Conservation (phyloP, 2,113 vertebrate species). For the Excalfactoria chinensis region DNA sequence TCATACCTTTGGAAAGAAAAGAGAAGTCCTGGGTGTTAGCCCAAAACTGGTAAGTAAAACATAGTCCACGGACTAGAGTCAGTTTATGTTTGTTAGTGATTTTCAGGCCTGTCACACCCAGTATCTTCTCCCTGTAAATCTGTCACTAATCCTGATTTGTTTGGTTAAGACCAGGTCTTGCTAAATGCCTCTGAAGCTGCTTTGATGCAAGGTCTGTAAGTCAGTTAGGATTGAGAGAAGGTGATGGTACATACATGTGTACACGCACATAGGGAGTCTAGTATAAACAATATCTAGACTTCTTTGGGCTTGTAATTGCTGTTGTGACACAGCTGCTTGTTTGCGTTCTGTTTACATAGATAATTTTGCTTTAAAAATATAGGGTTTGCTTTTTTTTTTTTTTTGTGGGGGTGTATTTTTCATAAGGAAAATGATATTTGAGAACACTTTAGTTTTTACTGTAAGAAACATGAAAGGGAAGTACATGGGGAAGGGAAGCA, state of each 20-base stretch:
- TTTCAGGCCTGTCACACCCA: constrained; percentile 43
- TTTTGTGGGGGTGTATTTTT: neutral
- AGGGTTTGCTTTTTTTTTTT: neutral
- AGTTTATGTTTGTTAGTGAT: constrained; percentile 45
- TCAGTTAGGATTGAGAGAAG: neutral
- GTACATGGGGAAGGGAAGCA: neutral
- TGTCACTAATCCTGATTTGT: constrained; percentile 19
- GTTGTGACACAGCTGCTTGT: neutral
- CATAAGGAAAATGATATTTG: neutral
- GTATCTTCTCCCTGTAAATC: constrained; percentile 26
- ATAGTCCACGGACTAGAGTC: neutral
- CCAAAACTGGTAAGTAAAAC: constrained; percentile 53
- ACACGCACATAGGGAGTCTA: fast-evolving
- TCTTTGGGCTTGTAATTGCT: neutral
- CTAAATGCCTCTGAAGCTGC: neutral
- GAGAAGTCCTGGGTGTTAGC: constrained; percentile 40
- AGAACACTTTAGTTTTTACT: neutral
- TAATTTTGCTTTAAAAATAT: neutral
- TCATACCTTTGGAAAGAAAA: constrained; percentile 45
- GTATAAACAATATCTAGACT: neutral
- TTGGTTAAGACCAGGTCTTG: constrained; percentile 28
- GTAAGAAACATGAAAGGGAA: neutral
- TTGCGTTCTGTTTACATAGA: neutral
- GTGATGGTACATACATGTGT: neutral
- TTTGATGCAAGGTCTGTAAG: neutral